Base-by-base conservation (phyloP, 2,113 vertebrate genomes). In the Opisthocomus hoazin region DNA sequence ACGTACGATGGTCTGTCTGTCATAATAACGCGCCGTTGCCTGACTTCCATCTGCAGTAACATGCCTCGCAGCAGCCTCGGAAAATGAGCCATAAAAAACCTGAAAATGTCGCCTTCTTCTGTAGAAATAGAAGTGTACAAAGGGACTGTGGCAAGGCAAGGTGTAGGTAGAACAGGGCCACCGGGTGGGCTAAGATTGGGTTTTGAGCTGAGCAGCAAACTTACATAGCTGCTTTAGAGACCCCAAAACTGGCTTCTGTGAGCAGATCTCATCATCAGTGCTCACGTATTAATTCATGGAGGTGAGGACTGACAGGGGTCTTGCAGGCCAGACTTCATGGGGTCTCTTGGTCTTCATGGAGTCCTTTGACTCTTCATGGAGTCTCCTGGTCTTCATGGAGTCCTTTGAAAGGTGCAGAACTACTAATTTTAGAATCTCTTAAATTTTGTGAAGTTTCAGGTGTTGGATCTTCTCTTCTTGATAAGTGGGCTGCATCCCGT, bases 1-100 rank as follows among this genome's bases (percentile, higher is more conserved):
- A 1, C 4, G 8, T 12, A 5, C 26, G 60, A 5, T 4, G 24
- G 39, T 20, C 4, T 21, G 15, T 60, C 57, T 29, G 9, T n/a
- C 39, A 66, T 39, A 45, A 22, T 39, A 37, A 45, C n/a, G 9
- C 57, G 6, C 34, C 1, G 2, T 18, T 48, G 15, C 41, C 21
- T 37, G n/a, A 34, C 43, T 75, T 74, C 73, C 20, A 15, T 29
- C 48, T 65, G 23, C 29, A n/a, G 43, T 26, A 39, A 23, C 27
- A 7, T 20, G 27, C 24, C 11, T 69, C 56, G 4, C 12, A 64
- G 15, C 4, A 8, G 26, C 60, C 39, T 43, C 30, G 63, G 54
- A 11, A 26, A 36, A 11, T 34, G 36, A 68, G 15, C 26, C 36
- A 23, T 43, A 12, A 39, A 78, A 36, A 12, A 5, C 2, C 15